Base-by-base conservation (phyloP, 2,888 invertebrate genomes). In the Slavum lentiscoides region DNA sequence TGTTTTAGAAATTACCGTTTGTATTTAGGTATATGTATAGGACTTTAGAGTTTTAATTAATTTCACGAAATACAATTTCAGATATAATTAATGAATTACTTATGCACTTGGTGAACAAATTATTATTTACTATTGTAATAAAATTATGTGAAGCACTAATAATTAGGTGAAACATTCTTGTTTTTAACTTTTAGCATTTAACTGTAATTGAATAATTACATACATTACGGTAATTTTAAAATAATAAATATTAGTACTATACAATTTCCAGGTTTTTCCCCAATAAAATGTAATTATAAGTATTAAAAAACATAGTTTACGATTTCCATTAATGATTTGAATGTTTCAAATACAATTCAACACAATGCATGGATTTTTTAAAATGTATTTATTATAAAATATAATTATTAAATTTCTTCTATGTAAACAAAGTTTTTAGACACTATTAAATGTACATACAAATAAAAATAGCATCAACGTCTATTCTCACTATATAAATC, bases 331-430 rank as follows among this genome's bases (percentile, higher is more conserved):
- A 4, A 21, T 61, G 64, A 8, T 19, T 39, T n/a, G 1, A 55
- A 17, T n/a, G 8, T 66, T 66, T 19, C 1, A 23, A 73, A 72
- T 23, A 61, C 15, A 19, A 23, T 43, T 23, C 17, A 49, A 64
- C 15, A 73, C 9, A 62, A 73, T 13, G 30, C 61, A 64, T 11
- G 6, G 8, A 15, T 30, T 75, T 74, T 58, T 66, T 66, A 8
- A 67, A 23, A 58, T 58, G 15, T 43, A 61, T 76, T 76, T 76
- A 76, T 76, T 76, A 76, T 59, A 76, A 76, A 76, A 76, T 76
- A 75, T 7, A 75, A 67, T 75, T 67, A 61, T 68, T 76, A 23
- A 59, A 68, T 49, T 68, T 77, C 53, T 69, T 77, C 61, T 77
- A 70, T 59, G 61, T 61, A 69, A 77, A 77, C 61, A 77, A 76